Evolutionary conservation across 2,888 invertebrate species (phyloP), one percentile per base, ranked within the genome.

Genomic region (Sinotaia quadrata): DNA sequence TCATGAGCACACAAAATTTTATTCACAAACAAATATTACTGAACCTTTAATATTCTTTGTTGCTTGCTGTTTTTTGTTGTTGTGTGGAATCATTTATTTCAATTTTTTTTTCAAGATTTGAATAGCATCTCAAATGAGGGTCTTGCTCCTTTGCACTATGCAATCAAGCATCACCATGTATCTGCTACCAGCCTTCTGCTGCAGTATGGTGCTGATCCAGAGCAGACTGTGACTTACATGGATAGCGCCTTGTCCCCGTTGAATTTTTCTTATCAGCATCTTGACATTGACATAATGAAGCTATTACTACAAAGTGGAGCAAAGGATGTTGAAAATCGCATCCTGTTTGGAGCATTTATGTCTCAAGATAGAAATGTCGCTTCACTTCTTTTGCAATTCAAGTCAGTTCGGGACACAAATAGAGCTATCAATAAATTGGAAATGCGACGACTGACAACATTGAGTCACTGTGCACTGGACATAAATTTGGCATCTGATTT

Each of bases 371-470:
- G 93, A 82, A 90, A 91, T 0, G 76, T 84, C 62, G 72, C 84
- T n/a, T 91, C 95, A 7, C 92, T 94, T 76, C 89, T 97, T 31
- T 90, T 98, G n/a, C 93, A 95, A 0, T 93, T 94, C 59, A 94
- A 95, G 88, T 92, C 92, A 5, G 78, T 84, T 47, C 92, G 94
- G 0, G 98, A 98, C 89, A 94, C 94, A 0, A 97, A 98, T 83
- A 94, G 93, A 88, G 95, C 95, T 88, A 93, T 98, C 58, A 97
- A 97, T 89, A 95, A 95, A 86, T 93, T 94, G 76, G 92, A 93
- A 1, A 92, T 96, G 88, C 92, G 93, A 0, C 51, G 67, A 31
- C 37, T 71, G 37, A 59, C 69, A 5, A 47, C 12, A 21, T 24
- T 33, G 21, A 92, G 93, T 80, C 90, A 91, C 27, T 90, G 92